Conservation (phyloP, 2,797 vertebrate genomes). For the Graptemys geographica region DNA sequence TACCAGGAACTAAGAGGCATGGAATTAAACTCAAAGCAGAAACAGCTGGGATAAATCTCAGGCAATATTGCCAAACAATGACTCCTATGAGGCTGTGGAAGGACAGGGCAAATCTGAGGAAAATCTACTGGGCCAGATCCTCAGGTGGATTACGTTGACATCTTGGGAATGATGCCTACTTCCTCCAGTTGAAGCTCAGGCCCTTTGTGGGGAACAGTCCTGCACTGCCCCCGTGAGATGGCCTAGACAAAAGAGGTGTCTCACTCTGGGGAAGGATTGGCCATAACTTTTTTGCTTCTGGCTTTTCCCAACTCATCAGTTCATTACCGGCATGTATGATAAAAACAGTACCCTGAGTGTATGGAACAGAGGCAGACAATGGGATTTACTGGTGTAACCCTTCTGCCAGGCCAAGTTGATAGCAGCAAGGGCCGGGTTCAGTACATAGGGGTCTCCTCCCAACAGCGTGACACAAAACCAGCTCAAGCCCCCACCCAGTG, state of each 20-base stretch:
- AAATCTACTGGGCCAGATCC: background rate
- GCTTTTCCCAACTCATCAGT: background rate
- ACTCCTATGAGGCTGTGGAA: background rate
- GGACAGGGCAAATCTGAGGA: background rate
- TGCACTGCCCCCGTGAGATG: background rate
- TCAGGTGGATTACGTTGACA: background rate
- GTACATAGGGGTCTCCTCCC: too few species aligned
- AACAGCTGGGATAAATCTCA: background rate
- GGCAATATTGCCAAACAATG: background rate
- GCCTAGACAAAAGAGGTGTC: background rate
- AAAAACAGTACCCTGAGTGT: accelerated
- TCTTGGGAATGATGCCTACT: background rate
- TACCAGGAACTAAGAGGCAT: background rate
- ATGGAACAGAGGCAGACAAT: background rate
- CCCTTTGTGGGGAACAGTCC: background rate
- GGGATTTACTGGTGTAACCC: background rate
- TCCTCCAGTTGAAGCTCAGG: background rate
- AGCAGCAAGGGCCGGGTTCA: too few species aligned
- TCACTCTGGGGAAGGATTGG: background rate
- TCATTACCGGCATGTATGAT: background rate
- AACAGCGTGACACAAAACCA: too few species aligned
- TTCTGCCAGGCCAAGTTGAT: too few species aligned
- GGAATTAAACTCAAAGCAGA: background rate
- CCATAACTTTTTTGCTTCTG: accelerated
- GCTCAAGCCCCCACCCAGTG: too few species aligned